Conservation (phyloP, 2,888 invertebrate species). For the Tetranychus piercei region DNA sequence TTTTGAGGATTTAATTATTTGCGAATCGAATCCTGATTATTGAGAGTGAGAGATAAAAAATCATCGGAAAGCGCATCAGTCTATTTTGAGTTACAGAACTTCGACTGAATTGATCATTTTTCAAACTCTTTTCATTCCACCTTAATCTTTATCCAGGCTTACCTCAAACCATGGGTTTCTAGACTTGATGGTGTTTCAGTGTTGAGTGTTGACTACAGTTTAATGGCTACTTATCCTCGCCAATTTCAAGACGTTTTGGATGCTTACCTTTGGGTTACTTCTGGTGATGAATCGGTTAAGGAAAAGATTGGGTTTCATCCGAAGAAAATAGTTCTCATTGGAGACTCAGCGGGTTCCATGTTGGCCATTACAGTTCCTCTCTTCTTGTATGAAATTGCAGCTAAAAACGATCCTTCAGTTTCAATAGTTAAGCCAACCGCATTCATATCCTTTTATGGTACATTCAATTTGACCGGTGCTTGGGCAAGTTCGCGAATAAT, state of each 20-base stretch:
- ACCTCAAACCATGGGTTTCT: conserved; percentile 77
- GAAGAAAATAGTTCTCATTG: conserved; percentile 39
- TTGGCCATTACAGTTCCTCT: conserved; percentile 42
- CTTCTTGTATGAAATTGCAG: not conserved
- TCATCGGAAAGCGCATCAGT: no score
- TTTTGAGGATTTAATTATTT: no score
- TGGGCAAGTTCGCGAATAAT: not conserved
- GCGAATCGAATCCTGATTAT: no score
- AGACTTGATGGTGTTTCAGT: conserved; percentile 54
- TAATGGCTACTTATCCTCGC: conserved; percentile 65
- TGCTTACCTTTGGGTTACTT: conserved; percentile 62
- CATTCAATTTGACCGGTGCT: not conserved
- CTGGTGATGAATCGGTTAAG: conserved; percentile 4
- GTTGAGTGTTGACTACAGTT: conserved; percentile 81
- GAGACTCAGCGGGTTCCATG: conserved; percentile 94
- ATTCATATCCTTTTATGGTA: conserved; percentile 40
- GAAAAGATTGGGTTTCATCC: conserved; percentile 17
- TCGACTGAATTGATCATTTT: not conserved
- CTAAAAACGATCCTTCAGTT: not conserved
- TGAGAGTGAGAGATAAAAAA: not conserved
- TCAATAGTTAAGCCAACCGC: not conserved
- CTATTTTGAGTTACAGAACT: not conserved
- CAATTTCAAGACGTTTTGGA: conserved; percentile 84
- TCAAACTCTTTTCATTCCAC: not conserved
- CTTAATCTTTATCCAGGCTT: conserved; percentile 34